These are phyloP conservation scores for Phylloscopus trochiloides DNA, from an alignment of 2,113 vertebrate species.

Conservation along the genomic window DNA sequence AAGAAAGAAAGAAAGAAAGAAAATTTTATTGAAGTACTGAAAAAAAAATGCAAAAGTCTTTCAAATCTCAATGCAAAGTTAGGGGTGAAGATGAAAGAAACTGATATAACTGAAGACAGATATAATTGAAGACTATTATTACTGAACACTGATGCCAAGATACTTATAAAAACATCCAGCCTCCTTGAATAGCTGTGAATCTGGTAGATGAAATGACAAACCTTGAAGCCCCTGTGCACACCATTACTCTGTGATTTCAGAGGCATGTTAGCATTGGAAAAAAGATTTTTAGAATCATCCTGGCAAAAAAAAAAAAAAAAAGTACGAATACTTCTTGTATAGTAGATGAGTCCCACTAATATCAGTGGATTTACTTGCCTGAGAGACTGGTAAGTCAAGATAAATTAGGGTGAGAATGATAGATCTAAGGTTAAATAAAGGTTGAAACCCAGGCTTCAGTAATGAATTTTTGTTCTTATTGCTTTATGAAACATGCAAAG, in stretches of 20 bases:
- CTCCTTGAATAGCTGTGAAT: neutral
- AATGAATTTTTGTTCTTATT: neutral
- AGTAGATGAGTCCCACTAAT: neutral
- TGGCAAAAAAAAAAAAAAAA: neutral
- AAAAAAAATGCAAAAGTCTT: neutral
- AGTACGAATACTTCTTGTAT: neutral
- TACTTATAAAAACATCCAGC: neutral
- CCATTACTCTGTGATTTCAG: neutral
- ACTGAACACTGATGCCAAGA: neutral
- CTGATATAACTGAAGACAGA: neutral
- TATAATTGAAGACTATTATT: neutral
- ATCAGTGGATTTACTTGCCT: neutral
- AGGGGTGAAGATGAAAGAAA: neutral
- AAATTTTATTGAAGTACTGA: neutral
- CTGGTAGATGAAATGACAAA: neutral
- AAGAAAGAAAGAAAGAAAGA: neutral
- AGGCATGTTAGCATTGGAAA: neutral
- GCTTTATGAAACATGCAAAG: neutral
- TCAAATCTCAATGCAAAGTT: neutral
- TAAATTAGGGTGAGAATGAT: neutral
- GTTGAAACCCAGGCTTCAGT: neutral
- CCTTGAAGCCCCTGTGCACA: neutral
- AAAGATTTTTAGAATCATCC: neutral
- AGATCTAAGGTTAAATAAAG: slow-evolving; percentile 1
- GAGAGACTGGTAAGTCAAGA: neutral